phyloP scores from a whole-genome alignment of 2,888 invertebrate genomes.

The Sussaba pulchella region DNA sequence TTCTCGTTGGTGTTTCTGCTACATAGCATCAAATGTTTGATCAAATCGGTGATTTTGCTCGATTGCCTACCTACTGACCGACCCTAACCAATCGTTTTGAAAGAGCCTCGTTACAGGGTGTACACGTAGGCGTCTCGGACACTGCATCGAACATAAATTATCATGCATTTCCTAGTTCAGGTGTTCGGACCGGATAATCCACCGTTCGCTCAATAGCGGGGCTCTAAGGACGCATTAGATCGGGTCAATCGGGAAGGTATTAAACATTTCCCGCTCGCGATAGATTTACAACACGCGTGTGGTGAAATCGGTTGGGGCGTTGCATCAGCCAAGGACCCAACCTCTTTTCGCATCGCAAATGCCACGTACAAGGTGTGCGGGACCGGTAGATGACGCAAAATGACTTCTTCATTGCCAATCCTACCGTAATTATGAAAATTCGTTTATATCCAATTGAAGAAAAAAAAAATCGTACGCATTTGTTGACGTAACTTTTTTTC shows the following conservation, averaged over 20 bases:
- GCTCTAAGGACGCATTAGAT: conserved; percentile 18
- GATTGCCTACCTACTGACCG: neutral
- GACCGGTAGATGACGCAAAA: conserved; percentile 83
- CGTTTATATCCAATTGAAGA: conserved; percentile 38
- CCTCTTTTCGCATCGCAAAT: conserved; percentile 76
- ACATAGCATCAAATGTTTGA: neutral
- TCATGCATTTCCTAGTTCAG: conserved; percentile 45
- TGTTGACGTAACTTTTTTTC: neutral
- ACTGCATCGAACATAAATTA: conserved; percentile 2
- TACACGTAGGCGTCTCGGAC: conserved; percentile 22
- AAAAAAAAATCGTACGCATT: too few species aligned
- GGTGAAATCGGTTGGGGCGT: conserved; percentile 80
- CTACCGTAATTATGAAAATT: conserved; percentile 73
- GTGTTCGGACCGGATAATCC: conserved; percentile 29
- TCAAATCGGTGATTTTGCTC: neutral
- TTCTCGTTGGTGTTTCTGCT: too few species aligned
- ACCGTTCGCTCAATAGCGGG: conserved; percentile 3
- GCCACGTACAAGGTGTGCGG: conserved; percentile 77
- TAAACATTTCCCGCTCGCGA: conserved; percentile 44
- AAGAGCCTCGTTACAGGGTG: neutral
- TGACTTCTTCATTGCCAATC: conserved; percentile 71
- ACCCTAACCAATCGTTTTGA: neutral
- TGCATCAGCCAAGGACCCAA: conserved; percentile 83
- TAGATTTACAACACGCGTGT: conserved; percentile 64
- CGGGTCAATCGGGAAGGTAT: conserved; percentile 29